These are phyloP conservation scores for Drosophila borborema DNA, from an alignment of 2,888 invertebrate genomes.

Conservation along the genomic window DNA sequence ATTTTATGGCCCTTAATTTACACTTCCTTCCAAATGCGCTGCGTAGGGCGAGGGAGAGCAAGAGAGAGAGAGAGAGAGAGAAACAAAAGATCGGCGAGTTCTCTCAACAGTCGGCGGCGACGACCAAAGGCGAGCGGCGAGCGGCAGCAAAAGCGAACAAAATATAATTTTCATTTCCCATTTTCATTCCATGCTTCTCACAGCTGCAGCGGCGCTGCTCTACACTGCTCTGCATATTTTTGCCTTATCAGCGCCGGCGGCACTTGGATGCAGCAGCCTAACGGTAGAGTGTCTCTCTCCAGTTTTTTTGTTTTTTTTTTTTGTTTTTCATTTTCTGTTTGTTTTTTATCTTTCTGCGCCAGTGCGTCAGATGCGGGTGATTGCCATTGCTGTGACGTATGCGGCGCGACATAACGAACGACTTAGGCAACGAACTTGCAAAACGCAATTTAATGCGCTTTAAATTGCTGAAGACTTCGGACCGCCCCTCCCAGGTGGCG, in stretches of 20 bases:
- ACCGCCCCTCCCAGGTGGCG: constrained; percentile 15
- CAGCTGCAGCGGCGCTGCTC: constrained; percentile 4
- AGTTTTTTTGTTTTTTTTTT: background rate
- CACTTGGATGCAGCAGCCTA: constrained; percentile 25
- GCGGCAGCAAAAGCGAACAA: constrained; percentile 63
- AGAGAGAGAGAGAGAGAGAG: constrained; percentile 13
- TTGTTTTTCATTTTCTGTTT: constrained; percentile 22
- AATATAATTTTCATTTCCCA: constrained; percentile 79
- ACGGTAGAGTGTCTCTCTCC: constrained; percentile 23
- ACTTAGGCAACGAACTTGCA: constrained; percentile 73
- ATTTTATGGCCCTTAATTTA: constrained; percentile 77
- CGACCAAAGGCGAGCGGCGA: constrained; percentile 26
- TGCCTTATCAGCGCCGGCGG: constrained; percentile 54
- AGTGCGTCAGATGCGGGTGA: constrained; percentile 48
- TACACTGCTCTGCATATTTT: constrained; percentile 54
- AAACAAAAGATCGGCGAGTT: constrained; percentile 38
- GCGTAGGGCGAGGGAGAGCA: constrained; percentile 24
- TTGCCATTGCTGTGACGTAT: constrained; percentile 27
- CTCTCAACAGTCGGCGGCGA: constrained; percentile 35
- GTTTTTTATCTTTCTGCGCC: constrained; percentile 42
- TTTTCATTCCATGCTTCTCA: constrained; percentile 39
- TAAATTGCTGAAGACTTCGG: constrained; percentile 64
- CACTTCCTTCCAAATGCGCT: constrained; percentile 68
- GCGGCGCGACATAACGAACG: constrained; percentile 53
- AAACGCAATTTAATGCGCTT: constrained; percentile 77